Base-by-base conservation (phyloP, 2,113 vertebrate genomes). In the Phoxinus phoxinus region DNA sequence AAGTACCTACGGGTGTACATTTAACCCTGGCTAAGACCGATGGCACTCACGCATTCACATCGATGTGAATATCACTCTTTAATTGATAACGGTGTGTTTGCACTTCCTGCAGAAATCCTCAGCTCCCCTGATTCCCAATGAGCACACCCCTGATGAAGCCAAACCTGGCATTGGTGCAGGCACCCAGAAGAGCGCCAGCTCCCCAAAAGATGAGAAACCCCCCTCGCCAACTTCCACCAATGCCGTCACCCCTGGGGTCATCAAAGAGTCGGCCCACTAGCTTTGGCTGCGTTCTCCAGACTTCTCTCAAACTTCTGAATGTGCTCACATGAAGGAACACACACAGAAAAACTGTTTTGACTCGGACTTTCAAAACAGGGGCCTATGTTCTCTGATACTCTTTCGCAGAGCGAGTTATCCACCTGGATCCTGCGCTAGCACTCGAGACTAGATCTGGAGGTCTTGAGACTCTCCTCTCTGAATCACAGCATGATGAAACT, bases 111-210 rank as follows among this genome's bases (percentile, higher is more conserved):
- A 96, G 94, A 95, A 94, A 94, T 92, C 94, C 87, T 94, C 92
- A 11, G 92, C 94, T 81, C 94, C 94, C 0, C 92, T 94, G 87
- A 95, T 95, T 89, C 93, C 93, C 58, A 95, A 95, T 5, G 94
- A 95, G 74, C 94, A 94, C 87, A 93, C 94, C 0, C 93, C 94
- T 11, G 94, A 95, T 0, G 94, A 95, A 2, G 89, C 90, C 85
- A 94, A 93, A 82, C 90, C 91, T 3, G 88, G 91, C 86, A 90
- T 93, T 1, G 92, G 86, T 4, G 72, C 87, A 77, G 75, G 89
- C 23, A 81, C 85, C 15, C 90, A 93, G 85, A 91, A 89, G 53
- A 87, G 1, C 9, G n/a, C 86, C 30, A 90, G 51, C 85, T 85
- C 88, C 80, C 86, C 89, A 15, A 90, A 88, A 78, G 92, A 93